These are phyloP conservation scores for Anticlea derivata DNA, from an alignment of 2,888 invertebrate genomes.

Conservation along the genomic window DNA sequence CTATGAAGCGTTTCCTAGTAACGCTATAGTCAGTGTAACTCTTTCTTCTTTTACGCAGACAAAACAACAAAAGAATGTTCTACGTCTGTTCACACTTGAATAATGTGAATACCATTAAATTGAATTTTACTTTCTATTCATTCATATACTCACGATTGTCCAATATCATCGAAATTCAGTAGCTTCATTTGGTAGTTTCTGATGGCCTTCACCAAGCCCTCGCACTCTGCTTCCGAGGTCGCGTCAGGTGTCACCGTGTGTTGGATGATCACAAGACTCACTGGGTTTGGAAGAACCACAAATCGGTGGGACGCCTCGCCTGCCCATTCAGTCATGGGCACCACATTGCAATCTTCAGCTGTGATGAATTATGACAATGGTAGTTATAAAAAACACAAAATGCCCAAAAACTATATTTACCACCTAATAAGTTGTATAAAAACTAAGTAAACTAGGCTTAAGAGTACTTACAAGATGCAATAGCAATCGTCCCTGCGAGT, in stretches of 20 bases:
- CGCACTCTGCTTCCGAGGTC: constrained; percentile 64
- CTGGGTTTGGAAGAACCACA: constrained; percentile 57
- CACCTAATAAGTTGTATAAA: no score
- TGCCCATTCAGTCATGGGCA: constrained; percentile 56
- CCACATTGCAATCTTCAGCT: constrained; percentile 47
- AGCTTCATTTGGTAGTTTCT: constrained; percentile 79
- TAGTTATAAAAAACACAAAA: no score
- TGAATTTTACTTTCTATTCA: no score
- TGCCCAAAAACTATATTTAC: no score
- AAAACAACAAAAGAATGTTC: no score
- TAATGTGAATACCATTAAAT: no score
- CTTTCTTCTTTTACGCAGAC: no score
- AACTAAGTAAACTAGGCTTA: no score
- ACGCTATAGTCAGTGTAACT: no score
- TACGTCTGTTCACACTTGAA: no score
- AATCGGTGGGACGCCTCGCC: constrained; percentile 41
- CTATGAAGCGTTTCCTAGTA: no score
- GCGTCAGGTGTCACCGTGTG: constrained; percentile 83
- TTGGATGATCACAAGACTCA: constrained; percentile 80
- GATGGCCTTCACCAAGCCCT: constrained; percentile 61
- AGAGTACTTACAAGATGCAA: neutral
- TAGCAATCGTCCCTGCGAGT: neutral
- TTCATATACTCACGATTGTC: constrained; percentile 73
- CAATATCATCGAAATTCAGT: constrained; percentile 81
- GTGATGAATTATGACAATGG: constrained; percentile 11